Conservation (phyloP, 2,797 vertebrate species). For the Centroberyx gerrardi region DNA sequence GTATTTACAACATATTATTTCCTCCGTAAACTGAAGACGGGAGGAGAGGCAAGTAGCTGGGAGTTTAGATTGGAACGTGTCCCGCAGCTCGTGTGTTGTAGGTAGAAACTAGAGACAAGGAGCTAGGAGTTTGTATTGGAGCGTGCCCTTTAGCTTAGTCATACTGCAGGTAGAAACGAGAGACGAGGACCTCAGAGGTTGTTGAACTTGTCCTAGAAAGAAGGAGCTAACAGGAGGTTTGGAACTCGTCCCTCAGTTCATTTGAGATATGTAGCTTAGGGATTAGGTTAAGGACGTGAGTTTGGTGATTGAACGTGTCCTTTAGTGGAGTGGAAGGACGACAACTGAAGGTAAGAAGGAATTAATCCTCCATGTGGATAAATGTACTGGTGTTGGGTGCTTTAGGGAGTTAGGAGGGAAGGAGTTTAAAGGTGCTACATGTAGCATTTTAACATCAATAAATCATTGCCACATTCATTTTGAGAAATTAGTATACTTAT, state of each 20-base stretch:
- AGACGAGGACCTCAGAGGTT: not conserved
- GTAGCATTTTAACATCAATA: too few species aligned
- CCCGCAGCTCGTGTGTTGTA: slow-evolving; percentile 30
- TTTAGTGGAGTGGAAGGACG: not conserved
- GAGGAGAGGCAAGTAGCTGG: slow-evolving; percentile 32
- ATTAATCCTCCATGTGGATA: too few species aligned
- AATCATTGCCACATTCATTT: too few species aligned
- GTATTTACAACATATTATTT: slow-evolving; percentile 58
- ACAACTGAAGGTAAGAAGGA: too few species aligned
- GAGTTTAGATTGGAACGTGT: slow-evolving; percentile 4
- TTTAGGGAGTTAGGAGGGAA: too few species aligned
- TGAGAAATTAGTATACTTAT: too few species aligned
- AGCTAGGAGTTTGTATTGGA: not conserved
- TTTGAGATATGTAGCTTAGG: slow-evolving; percentile 35
- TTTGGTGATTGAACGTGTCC: not conserved
- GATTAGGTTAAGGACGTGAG: not conserved
- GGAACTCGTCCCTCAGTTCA: slow-evolving; percentile 9
- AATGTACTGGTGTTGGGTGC: too few species aligned
- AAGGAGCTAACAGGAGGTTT: slow-evolving; percentile 17
- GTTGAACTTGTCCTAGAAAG: not conserved
- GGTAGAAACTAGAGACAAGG: slow-evolving; percentile 23
- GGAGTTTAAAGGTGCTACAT: too few species aligned
- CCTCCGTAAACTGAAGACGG: slow-evolving; percentile 33
- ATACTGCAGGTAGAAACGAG: slow-evolving; percentile 35
- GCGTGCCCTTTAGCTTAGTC: too few species aligned